Percentiles rank a stretch among this genome's conserved stretches.
Conservation (phyloP, 1,140 invertebrate species). For the Bombus soroeensis region DNA sequence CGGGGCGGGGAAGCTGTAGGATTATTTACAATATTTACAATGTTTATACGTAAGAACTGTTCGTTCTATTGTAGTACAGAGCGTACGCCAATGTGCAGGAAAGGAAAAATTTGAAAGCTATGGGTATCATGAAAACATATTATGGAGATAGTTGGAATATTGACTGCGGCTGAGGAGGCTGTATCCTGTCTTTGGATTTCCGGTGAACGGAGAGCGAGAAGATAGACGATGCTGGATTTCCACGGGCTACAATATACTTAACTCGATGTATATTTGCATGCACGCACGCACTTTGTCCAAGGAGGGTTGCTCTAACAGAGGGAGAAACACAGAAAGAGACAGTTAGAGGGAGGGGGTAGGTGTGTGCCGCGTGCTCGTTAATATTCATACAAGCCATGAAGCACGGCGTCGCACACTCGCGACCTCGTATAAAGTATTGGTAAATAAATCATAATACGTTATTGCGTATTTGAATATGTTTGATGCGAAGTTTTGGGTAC, state of each 20-base stretch:
- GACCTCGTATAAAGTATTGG: slow-evolving; percentile 72
- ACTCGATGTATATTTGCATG: slow-evolving; percentile 65
- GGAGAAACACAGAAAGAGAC: slow-evolving; percentile 17
- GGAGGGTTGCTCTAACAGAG: slow-evolving; percentile 52
- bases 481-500: slow-evolving; percentile 63
- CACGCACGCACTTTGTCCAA: slow-evolving; percentile 63
- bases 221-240: slow-evolving; percentile 53
- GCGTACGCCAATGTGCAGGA: not conserved
- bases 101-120: not conserved
- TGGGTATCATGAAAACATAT: slow-evolving; percentile 49
- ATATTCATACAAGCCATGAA: slow-evolving; percentile 77
- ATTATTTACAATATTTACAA: too few species aligned
- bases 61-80: not conserved
- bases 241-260: slow-evolving; percentile 69
- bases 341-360: slow-evolving; percentile 17
- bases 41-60: not conserved
- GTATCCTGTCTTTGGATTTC: slow-evolving; percentile 44
- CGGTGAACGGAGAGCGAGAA: slow-evolving; percentile 34
- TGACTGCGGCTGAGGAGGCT: slow-evolving; percentile 61
- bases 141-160: slow-evolving; percentile 76
- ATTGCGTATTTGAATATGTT: slow-evolving; percentile 77
- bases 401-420: slow-evolving; percentile 63
- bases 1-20: too few species aligned
- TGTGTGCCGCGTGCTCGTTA: slow-evolving; percentile 70
- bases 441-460: slow-evolving; percentile 77